Base-by-base conservation (phyloP, 2,797 vertebrate genomes). In the Botia almorhae region DNA sequence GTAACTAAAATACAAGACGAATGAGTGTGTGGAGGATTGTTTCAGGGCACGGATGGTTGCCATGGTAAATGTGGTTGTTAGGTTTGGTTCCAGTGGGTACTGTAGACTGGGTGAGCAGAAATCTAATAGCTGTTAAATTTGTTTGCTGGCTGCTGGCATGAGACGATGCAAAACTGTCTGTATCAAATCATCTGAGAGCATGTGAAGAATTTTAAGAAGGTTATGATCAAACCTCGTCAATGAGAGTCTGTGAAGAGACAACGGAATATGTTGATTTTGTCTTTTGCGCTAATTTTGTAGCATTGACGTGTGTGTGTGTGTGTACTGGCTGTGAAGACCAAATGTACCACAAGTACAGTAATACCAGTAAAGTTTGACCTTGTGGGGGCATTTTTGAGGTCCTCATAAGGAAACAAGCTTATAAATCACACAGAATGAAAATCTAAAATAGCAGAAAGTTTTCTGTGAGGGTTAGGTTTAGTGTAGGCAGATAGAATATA, bases 11-110 rank as follows among this genome's bases (percentile, higher is more conserved):
- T 7, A 43, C 13, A 46, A 4, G 11, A 29, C 1, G 17, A 2
- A 61, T 33, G 17, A 12, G 10, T 56, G 48, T 68, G 4, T 4
- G 10, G n/a, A 8, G 2, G 63, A 56, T 33, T 33, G 23, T 67
- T 51, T 33, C 13, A 10, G n/a, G 50, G 46, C 50, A 56, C 0
- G 10, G 64, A 39, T 77, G 36, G 51, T 56, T 17, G 17, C 48
- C 48, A 33, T 76, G 29, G 46, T 67, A 17, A 76, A 61, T 14
- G n/a, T 4, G 14, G 19, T 43, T 29, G 60, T 75, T 63, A 51
- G 43, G 23, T 36, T 51, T 43, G 58, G 7, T 19, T 64, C 26
- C 10, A 2, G 36, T 68, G n/a, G n/a, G 39, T 17, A 19, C 33
- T 50, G 58, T 19, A 7, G 13, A 29, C 7, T 76, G 13, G 33